Conservation (phyloP, 2,888 invertebrate genomes). For the Lydus trimaculatus region DNA sequence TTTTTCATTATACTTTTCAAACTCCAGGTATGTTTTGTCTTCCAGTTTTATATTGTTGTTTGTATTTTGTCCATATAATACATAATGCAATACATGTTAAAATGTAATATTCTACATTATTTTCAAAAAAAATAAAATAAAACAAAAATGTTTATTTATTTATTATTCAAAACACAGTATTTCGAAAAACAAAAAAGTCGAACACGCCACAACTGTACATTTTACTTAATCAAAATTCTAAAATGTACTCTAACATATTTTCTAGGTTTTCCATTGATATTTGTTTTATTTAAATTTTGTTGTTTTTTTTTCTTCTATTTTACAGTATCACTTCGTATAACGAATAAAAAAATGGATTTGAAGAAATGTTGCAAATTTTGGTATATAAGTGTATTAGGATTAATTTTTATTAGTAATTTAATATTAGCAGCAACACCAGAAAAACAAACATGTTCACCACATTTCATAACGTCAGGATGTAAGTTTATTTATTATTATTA, state of each 20-base stretch:
- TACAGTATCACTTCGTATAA: neutral
- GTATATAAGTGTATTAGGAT: conserved; percentile 15
- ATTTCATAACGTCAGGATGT: conserved; percentile 20
- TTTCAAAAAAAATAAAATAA: neutral
- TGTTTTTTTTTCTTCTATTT: too few species aligned
- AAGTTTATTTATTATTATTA: conserved; percentile 21
- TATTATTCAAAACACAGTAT: conserved; percentile 3
- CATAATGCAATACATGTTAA: neutral
- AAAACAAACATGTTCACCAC: conserved; percentile 14
- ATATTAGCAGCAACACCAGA: conserved; percentile 1
- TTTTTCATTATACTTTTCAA: too few species aligned
- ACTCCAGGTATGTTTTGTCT: too few species aligned
- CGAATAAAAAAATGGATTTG: conserved; percentile 20
- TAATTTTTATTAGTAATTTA: conserved; percentile 8
- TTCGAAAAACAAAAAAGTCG: neutral
- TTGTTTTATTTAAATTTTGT: neutral
- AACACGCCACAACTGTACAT: neutral
- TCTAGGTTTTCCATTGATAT: neutral
- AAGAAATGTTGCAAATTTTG: conserved; percentile 20
- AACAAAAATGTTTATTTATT: neutral
- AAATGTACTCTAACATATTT: neutral
- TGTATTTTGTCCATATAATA: neutral
- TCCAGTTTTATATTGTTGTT: too few species aligned
- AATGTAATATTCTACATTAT: neutral
- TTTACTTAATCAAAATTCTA: neutral